These are phyloP conservation scores for Drosophila jambulina DNA, from an alignment of 1,140 invertebrate genomes.

Conservation along the genomic window DNA sequence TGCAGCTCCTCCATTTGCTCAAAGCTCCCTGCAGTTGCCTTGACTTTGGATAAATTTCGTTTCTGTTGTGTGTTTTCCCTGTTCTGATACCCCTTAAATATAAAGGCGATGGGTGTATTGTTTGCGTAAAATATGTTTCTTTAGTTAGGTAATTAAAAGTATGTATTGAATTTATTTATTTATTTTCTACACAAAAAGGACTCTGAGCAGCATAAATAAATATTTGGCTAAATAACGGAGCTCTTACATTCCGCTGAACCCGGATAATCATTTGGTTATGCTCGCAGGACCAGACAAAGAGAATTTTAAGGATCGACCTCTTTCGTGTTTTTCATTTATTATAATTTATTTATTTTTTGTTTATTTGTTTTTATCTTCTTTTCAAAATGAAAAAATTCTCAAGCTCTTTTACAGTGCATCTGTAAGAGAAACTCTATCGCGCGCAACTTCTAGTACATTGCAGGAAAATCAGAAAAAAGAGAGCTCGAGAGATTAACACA, in stretches of 20 bases:
- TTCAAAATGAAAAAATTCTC: background rate
- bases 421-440: no score
- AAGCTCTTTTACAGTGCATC: background rate
- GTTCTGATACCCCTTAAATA: background rate
- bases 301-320: no score
- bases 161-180: background rate
- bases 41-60: conserved; percentile 38
- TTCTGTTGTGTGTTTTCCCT: conserved; percentile 9
- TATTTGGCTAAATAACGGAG: no score
- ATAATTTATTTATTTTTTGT: background rate
- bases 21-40: conserved; percentile 17
- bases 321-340: background rate
- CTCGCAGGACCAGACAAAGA: no score
- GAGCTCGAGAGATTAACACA: background rate
- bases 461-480: background rate
- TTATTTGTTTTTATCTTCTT: no score
- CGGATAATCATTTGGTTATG: no score
- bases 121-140: background rate
- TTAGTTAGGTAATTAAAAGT: no score
- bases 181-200: background rate
- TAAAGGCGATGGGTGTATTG: background rate
- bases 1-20: conserved; percentile 35
- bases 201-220: no score
- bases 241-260: no score
- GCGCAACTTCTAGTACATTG: background rate